Base-by-base conservation (phyloP, 2,113 vertebrate species). In the Sinosuthora webbiana region DNA sequence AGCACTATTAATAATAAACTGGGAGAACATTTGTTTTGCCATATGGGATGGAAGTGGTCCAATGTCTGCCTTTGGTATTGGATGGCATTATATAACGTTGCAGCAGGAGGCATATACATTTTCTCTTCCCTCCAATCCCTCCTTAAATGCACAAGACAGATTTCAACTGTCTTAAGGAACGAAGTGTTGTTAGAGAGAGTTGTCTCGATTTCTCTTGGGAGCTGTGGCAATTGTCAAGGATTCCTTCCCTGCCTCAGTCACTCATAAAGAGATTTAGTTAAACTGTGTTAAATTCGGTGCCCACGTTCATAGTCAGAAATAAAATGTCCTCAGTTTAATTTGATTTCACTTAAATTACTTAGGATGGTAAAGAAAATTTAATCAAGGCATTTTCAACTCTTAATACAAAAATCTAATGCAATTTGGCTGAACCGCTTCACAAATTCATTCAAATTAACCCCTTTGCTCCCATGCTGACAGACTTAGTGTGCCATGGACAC, bases 21-120 rank as follows among this genome's bases (percentile, higher is more conserved):
- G 49, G 60, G 77, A 82, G 80, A 95, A 89, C 92, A 93, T 95
- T 97, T 96, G 88, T 90, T 69, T 92, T 92, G 80, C 95, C 86
- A 87, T 96, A 93, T 95, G 92, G 92, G 71, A 95, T 90, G 55
- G 93, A 84, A 92, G 75, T 3, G 71, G 52, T 92, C 94, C 86
- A 76, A 49, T 2, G 27, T 76, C 73, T 95, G 56, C 77, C 60
- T 92, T 57, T 95, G 80, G 41, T 78, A 25, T 30, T 83, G 53
- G 80, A 78, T 70, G 73, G 24, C 53, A 64, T 96, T 96, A 84
- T 90, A 64, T 88, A 91, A 90, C 13, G 9, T 45, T 90, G 33
- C 47, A 70, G 53, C 7, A 1, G 0, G 25, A 93, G 49, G 56
- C 31, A 57, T 24, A 31, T 18, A 78, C 30, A 30, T 75, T 95